Conservation (phyloP, 1,140 invertebrate genomes). For the Delia radicum region DNA sequence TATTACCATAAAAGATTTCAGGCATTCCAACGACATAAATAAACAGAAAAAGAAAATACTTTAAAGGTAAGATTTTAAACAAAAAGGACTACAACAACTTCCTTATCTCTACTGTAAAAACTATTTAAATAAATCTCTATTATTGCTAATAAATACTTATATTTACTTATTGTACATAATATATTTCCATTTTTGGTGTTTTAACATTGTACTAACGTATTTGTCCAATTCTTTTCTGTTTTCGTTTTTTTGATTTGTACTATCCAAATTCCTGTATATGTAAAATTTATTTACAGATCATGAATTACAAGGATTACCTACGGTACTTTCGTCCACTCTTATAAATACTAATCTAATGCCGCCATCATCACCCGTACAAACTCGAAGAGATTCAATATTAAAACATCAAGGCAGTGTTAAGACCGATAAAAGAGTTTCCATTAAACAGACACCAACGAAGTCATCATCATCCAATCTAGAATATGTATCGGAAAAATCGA, state of each 20-base stretch:
- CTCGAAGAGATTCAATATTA: slow-evolving; percentile 50
- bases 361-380: slow-evolving; percentile 35
- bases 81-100: not conserved
- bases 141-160: not conserved
- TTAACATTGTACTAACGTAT: not conserved
- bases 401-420: slow-evolving; percentile 52
- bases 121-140: too few relatives aligned
- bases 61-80: not conserved
- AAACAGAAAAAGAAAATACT: not conserved
- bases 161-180: not conserved
- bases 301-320: slow-evolving; percentile 11
- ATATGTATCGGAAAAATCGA: slow-evolving; percentile 44
- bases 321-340: not conserved
- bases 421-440: slow-evolving; percentile 51
- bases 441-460: slow-evolving; percentile 38
- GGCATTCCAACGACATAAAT: too few relatives aligned
- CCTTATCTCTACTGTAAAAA: not conserved
- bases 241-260: not conserved
- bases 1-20: too few relatives aligned
- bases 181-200: not conserved
- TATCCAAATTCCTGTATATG: not conserved
- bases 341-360: slow-evolving; percentile 22
- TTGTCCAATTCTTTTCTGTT: not conserved
- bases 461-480: slow-evolving; percentile 43
- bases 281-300: slow-evolving; percentile 17